A percentile compares a stretch with the other conserved stretches of the same genome.
These are phyloP conservation scores for Ceriagrion tenellum DNA, from an alignment of 2,888 invertebrate species.

Conservation along the genomic window DNA sequence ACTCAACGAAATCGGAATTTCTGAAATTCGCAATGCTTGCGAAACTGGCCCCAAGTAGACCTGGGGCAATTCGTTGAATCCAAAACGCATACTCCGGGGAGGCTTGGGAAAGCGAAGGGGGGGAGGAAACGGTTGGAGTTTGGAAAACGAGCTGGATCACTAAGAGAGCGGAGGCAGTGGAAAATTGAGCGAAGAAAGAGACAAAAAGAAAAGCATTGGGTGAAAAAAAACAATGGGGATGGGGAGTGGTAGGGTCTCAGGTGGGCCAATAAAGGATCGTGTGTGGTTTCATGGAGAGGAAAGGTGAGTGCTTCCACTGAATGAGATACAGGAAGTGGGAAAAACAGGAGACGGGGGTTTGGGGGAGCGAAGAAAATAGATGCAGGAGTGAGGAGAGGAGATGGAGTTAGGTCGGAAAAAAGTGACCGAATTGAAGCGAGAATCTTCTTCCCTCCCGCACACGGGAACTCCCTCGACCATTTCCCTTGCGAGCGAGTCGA, in stretches of 20 bases:
- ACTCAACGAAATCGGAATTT: no score
- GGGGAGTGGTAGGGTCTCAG: background rate
- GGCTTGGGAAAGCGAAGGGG: background rate
- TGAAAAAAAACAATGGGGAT: background rate
- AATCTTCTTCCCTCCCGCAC: background rate
- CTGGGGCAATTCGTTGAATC: background rate
- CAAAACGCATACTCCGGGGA: background rate
- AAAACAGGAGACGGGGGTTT: background rate
- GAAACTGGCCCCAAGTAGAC: background rate
- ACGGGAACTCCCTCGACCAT: no score
- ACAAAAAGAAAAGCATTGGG: background rate
- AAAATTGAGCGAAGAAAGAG: background rate
- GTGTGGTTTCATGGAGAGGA: conserved; percentile 43
- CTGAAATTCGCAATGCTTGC: background rate
- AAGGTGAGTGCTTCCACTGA: conserved; percentile 37
- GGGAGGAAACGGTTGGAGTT: background rate
- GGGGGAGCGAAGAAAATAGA: background rate
- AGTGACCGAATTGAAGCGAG: background rate
- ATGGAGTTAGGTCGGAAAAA: no score
- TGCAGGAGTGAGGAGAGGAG: background rate
- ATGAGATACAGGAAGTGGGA: conserved; percentile 44
- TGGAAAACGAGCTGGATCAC: background rate
- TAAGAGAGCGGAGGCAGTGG: background rate
- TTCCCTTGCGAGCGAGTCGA: background rate
- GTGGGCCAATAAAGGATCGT: conserved; percentile 51